Conservation (phyloP, 1,140 invertebrate genomes). For the Mactra quadrangularis region DNA sequence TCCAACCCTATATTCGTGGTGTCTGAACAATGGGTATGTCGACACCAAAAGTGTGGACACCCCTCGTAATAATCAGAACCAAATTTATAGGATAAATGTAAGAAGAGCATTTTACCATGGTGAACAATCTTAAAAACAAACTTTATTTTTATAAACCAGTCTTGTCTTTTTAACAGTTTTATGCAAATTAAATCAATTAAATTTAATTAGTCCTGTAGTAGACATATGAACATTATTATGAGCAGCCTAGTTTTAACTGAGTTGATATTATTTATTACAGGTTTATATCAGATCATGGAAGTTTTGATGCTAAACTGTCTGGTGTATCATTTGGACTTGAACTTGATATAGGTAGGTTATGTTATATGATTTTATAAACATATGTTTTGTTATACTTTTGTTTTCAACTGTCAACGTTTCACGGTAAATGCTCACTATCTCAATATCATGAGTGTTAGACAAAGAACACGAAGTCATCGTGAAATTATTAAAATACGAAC, state of each 20-base stretch:
- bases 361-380: background rate
- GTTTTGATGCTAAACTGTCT: conserved; percentile 39
- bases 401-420: background rate
- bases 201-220: background rate
- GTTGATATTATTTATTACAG: conserved; percentile 21
- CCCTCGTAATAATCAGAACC: too few species aligned
- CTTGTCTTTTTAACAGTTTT: background rate
- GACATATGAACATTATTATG: background rate
- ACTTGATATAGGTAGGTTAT: conserved; percentile 39
- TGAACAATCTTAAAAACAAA: too few species aligned
- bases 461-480: too few species aligned
- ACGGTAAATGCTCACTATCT: too few species aligned
- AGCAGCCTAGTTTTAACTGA: too few species aligned
- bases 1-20: too few species aligned
- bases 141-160: too few species aligned
- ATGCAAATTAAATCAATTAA: background rate
- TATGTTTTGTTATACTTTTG: background rate
- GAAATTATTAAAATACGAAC: background rate
- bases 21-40: too few species aligned
- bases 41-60: too few species aligned
- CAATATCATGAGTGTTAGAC: too few species aligned
- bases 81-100: too few species aligned
- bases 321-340: conserved; percentile 27
- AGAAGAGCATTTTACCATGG: too few species aligned
- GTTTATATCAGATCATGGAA: conserved; percentile 21